Conservation (phyloP, 2,113 vertebrate species). For the Percina caprodes region DNA sequence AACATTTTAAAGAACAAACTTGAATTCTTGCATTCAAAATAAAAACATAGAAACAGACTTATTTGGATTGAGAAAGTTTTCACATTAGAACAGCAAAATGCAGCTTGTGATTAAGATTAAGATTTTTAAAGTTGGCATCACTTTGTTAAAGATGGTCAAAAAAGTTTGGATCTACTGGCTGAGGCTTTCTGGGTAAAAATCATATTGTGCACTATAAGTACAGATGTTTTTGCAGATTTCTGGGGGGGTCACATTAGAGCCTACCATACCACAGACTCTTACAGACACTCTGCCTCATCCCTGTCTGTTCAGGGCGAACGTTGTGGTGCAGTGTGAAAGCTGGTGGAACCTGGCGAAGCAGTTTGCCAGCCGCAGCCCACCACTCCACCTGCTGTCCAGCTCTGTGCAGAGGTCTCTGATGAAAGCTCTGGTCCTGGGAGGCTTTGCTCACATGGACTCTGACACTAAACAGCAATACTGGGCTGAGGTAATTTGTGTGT, state of each 20-base stretch:
- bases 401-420: conserved; percentile 95
- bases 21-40: too few relatives aligned
- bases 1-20: too few relatives aligned
- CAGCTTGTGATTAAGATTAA: too few relatives aligned
- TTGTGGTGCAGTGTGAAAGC: conserved; percentile 98
- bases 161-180: too few relatives aligned
- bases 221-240: not conserved
- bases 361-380: conserved; percentile 95
- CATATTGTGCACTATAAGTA: not conserved
- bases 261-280: not conserved
- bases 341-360: conserved; percentile 99
- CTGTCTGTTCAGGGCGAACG: conserved; percentile 88
- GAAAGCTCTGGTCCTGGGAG: conserved; percentile 97
- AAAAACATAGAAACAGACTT: too few relatives aligned
- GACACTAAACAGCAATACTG: conserved; percentile 98
- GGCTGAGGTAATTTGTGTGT: conserved; percentile 90
- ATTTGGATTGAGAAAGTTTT: too few relatives aligned
- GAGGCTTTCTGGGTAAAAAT: not conserved
- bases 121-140: too few relatives aligned
- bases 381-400: conserved; percentile 95
- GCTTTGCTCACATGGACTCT: conserved; percentile 98
- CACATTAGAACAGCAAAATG: too few relatives aligned
- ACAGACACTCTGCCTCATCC: not conserved
- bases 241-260: not conserved
- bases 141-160: too few relatives aligned